These are phyloP conservation scores for Salvelinus alpinus DNA, from an alignment of 2,113 vertebrate genomes.

Conservation along the genomic window DNA sequence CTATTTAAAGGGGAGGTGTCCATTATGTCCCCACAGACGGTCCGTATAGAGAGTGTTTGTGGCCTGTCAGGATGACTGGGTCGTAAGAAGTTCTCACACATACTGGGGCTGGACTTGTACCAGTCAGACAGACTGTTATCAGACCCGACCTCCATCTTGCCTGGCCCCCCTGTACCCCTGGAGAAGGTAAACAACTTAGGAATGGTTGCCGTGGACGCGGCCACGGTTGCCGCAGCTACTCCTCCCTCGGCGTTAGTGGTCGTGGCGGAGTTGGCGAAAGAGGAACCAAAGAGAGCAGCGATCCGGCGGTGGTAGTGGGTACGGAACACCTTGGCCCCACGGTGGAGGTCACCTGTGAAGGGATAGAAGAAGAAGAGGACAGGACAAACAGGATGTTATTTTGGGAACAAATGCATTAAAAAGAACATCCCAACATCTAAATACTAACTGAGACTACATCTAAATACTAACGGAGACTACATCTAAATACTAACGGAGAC, in stretches of 20 bases:
- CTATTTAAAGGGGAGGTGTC: background rate
- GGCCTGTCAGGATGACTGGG: conserved; percentile 54
- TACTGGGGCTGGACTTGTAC: conserved; percentile 55
- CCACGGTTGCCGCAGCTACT: conserved; percentile 32
- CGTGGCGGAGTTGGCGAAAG: conserved; percentile 53
- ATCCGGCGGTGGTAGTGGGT: conserved; percentile 84
- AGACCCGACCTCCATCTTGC: conserved; percentile 37
- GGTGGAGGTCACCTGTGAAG: conserved; percentile 80
- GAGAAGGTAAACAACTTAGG: conserved; percentile 52
- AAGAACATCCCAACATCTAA: too few relatives aligned
- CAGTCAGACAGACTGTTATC: conserved; percentile 60
- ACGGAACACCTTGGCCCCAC: conserved; percentile 85
- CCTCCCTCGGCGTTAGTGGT: conserved; percentile 17
- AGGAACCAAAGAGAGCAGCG: conserved; percentile 76
- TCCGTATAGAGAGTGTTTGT: conserved; percentile 3
- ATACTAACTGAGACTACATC: too few relatives aligned
- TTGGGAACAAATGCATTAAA: too few relatives aligned
- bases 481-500: too few relatives aligned
- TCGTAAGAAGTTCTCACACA: conserved; percentile 52
- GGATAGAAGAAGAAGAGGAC: too few relatives aligned
- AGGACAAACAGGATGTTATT: too few relatives aligned
- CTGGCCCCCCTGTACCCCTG: conserved; percentile 19
- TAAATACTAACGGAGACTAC: too few relatives aligned
- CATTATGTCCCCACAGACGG: background rate
- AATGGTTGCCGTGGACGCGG: conserved; percentile 49